phyloP scores from a whole-genome alignment of 1,140 invertebrate genomes.

The Branchinecta lynchi region DNA sequence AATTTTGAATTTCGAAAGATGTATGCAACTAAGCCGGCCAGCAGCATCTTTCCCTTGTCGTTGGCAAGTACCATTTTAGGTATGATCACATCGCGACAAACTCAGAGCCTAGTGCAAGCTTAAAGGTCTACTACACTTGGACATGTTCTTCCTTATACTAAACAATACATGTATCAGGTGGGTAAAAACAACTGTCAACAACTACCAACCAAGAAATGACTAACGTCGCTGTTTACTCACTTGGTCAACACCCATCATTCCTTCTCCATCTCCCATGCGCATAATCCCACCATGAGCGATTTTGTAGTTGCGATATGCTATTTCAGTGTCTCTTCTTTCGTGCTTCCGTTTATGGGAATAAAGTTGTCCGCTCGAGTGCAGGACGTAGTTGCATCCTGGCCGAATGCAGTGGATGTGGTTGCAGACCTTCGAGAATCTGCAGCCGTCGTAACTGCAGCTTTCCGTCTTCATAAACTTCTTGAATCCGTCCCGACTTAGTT shows the following conservation, averaged over 20 bases:
- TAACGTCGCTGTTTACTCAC: too few species aligned
- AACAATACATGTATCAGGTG: too few species aligned
- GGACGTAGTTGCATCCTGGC: slow-evolving; percentile 82
- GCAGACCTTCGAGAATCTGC: slow-evolving; percentile 80
- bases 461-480: slow-evolving; percentile 99
- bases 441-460: slow-evolving; percentile 72
- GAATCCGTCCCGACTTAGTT: slow-evolving; percentile 85
- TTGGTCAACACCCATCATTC: background rate
- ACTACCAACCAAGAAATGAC: too few species aligned
- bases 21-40: too few species aligned
- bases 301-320: slow-evolving; percentile 64
- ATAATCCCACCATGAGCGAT: slow-evolving; percentile 39
- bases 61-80: too few species aligned
- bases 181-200: too few species aligned
- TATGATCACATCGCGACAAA: too few species aligned
- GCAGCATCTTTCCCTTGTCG: too few species aligned
- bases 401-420: slow-evolving; percentile 98
- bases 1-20: too few species aligned
- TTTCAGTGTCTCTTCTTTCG: slow-evolving; percentile 74
- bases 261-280: background rate
- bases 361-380: slow-evolving; percentile 91
- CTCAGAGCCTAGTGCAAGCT: too few species aligned
- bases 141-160: too few species aligned
- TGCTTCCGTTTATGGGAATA: slow-evolving; percentile 96
- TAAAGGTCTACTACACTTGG: too few species aligned